These are phyloP conservation scores for Seladonia tumulorum DNA, from an alignment of 2,888 invertebrate genomes.

Conservation along the genomic window DNA sequence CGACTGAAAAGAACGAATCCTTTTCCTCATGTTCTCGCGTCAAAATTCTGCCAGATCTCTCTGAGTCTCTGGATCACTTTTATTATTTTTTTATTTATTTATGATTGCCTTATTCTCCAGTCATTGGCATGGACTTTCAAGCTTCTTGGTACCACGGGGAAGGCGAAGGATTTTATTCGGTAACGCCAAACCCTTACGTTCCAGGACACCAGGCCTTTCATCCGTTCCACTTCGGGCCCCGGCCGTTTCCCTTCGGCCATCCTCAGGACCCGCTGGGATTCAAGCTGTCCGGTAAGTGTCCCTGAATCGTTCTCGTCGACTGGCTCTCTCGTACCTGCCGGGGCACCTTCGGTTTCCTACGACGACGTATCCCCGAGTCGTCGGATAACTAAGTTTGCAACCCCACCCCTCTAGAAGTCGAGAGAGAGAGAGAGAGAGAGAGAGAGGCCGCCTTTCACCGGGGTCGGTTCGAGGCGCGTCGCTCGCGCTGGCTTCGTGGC, in stretches of 20 bases:
- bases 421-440: neutral
- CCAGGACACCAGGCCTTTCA: slow-evolving; percentile 93
- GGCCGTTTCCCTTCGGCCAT: slow-evolving; percentile 87
- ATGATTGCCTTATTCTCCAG: neutral
- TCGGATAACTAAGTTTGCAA: slow-evolving; percentile 81
- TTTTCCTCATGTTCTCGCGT: neutral
- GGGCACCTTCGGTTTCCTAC: slow-evolving; percentile 27
- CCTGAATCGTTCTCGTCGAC: slow-evolving; percentile 77
- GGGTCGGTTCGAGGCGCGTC: slow-evolving; percentile 14
- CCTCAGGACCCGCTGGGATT: slow-evolving; percentile 94
- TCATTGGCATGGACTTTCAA: neutral
- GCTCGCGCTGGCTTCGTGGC: slow-evolving; percentile 69
- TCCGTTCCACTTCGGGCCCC: slow-evolving; percentile 94
- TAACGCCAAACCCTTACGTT: slow-evolving; percentile 62
- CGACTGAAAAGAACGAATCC: neutral
- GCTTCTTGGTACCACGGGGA: neutral
- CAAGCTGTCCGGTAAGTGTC: slow-evolving; percentile 92
- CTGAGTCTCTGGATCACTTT: neutral
- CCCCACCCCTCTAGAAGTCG: slow-evolving; percentile 40
- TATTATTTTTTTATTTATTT: too few species aligned
- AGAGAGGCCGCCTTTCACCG: slow-evolving; percentile 37
- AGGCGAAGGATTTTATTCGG: neutral
- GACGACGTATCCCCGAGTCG: slow-evolving; percentile 58
- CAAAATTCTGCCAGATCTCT: neutral
- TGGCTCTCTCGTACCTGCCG: slow-evolving; percentile 19